Evolutionary conservation across 2,888 invertebrate species (phyloP).

Genomic region (Ferdinandea cuprea): DNA sequence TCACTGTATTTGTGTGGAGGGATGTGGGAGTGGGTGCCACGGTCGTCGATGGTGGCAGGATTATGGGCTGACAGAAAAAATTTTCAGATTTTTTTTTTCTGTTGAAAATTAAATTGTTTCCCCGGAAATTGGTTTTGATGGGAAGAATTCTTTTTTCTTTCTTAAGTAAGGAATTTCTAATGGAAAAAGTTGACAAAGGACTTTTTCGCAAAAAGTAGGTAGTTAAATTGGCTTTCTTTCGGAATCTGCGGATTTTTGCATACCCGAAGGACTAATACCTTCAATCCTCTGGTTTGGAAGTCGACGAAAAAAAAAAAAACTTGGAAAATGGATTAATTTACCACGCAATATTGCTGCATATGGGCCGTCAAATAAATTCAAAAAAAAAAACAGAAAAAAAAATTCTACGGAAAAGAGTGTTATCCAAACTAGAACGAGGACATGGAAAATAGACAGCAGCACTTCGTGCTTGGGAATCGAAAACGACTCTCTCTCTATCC

Average conservation of each 20-base stretch:
- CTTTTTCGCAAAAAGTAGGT: conserved; percentile 35
- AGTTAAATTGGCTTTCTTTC: background rate
- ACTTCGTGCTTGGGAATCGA: conserved; percentile 48
- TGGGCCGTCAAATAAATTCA: background rate
- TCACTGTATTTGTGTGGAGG: background rate
- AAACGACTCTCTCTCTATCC: conserved; percentile 16
- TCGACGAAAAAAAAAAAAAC: background rate
- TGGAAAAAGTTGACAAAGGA: conserved; percentile 53
- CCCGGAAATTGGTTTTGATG: conserved; percentile 2
- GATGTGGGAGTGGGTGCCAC: background rate
- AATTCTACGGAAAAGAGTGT: background rate
- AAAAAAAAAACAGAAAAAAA: background rate
- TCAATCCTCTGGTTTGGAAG: no score
- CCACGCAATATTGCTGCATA: conserved; percentile 27
- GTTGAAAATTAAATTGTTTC: conserved; percentile 4
- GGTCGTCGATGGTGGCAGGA: conserved; percentile 10
- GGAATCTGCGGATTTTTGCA: background rate
- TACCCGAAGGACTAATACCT: no score
- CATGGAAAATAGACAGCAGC: conserved; percentile 44
- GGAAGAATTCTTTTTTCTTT: background rate
- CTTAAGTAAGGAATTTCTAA: conserved; percentile 28
- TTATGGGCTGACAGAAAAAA: background rate
- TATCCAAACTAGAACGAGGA: conserved; percentile 55
- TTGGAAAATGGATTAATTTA: conserved; percentile 66
- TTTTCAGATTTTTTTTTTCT: background rate